These are phyloP conservation scores for Rousettus leschenaultii DNA, from an alignment of 2,113 vertebrate species.

Conservation along the genomic window DNA sequence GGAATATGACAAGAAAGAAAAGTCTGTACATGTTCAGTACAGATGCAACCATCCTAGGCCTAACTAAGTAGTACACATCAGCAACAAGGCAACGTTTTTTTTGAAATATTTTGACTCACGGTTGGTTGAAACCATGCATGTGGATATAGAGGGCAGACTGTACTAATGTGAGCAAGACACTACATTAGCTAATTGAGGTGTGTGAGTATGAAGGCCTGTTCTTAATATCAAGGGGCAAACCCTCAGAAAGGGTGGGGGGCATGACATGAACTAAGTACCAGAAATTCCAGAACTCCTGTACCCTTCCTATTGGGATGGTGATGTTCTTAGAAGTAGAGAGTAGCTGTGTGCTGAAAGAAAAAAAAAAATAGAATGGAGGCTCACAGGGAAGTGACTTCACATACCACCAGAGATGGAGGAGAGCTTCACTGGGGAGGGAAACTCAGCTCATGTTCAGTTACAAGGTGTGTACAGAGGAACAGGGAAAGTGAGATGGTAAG, in stretches of 20 bases:
- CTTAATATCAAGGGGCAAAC: neutral
- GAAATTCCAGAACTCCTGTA: neutral
- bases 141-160: neutral
- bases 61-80: neutral
- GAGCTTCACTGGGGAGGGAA: neutral
- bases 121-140: neutral
- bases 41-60: neutral
- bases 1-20: neutral
- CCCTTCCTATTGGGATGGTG: neutral
- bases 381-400: neutral
- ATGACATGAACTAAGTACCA: neutral
- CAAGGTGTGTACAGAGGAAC: neutral
- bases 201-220: neutral
- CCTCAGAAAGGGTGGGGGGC: neutral
- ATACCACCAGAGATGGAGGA: neutral
- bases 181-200: neutral
- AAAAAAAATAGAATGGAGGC: neutral
- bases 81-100: neutral
- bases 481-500: neutral
- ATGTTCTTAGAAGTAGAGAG: neutral
- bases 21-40: neutral
- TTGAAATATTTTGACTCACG: neutral
- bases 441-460: neutral
- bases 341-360: neutral
- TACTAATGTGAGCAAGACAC: neutral